These are phyloP conservation scores for Lathamus discolor DNA, from an alignment of 2,113 vertebrate species.

Conservation along the genomic window DNA sequence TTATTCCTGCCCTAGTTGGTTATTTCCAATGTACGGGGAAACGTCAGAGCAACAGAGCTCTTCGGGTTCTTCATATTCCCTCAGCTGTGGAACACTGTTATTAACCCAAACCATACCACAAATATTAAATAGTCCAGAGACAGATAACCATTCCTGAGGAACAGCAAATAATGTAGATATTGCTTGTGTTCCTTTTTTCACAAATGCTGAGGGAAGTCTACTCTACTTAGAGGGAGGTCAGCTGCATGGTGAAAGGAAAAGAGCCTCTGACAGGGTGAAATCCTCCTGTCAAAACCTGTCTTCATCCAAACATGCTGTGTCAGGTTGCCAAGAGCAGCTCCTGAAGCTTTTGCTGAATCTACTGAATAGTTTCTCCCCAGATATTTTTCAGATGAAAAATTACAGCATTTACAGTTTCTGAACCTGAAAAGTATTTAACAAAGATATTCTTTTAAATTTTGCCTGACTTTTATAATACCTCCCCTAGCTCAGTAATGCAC, in stretches of 20 bases:
- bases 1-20: background rate
- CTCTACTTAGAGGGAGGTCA: background rate
- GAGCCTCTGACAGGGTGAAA: background rate
- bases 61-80: background rate
- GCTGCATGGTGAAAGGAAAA: background rate
- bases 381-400: background rate
- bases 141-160: background rate
- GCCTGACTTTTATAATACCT: background rate
- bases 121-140: constrained; percentile 3
- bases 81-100: background rate
- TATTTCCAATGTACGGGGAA: background rate
- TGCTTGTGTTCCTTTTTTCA: background rate
- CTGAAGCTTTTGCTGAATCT: constrained; percentile 22
- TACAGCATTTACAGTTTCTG: background rate
- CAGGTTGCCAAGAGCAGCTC: background rate
- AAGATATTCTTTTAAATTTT: background rate
- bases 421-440: background rate
- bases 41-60: background rate
- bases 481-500: background rate
- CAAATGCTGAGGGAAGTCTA: background rate
- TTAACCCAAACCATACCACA: background rate
- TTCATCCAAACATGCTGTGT: background rate
- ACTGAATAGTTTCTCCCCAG: background rate
- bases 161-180: background rate
- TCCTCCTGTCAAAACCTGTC: background rate